These are phyloP conservation scores for Sebastes matsubarae DNA, from an alignment of 2,797 vertebrate genomes.

Conservation along the genomic window DNA sequence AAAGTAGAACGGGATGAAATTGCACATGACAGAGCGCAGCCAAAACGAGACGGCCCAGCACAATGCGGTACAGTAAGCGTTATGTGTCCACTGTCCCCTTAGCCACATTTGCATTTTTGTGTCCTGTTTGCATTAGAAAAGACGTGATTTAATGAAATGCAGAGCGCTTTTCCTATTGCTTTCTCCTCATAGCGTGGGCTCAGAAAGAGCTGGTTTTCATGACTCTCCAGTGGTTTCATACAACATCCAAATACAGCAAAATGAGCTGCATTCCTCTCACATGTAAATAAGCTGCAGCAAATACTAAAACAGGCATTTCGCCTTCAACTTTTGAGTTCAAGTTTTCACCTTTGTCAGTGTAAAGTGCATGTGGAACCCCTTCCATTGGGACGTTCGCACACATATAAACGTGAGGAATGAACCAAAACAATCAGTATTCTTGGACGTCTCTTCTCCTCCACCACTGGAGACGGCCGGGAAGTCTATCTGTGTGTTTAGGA, in stretches of 20 bases:
- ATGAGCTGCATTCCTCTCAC: conserved; percentile 17
- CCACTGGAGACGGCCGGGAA: conserved; percentile 38
- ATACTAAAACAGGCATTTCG: not conserved
- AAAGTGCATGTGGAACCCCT: not conserved
- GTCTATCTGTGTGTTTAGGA: conserved; percentile 54
- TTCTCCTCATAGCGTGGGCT: conserved; percentile 36
- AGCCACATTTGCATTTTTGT: conserved; percentile 9
- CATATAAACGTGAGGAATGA: conserved; percentile 25
- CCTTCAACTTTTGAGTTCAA: not conserved
- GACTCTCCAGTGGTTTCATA: conserved; percentile 35
- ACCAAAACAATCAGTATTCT: conserved; percentile 50
- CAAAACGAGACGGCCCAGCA: conserved; percentile 1
- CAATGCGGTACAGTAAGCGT: conserved; percentile 33
- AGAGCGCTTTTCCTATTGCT: conserved; percentile 22
- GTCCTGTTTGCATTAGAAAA: conserved; percentile 40
- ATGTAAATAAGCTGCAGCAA: conserved; percentile 4
- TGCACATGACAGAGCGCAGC: conserved; percentile 55
- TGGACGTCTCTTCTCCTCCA: conserved; percentile 31
- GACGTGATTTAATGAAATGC: conserved; percentile 45
- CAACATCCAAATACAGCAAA: conserved; percentile 34
- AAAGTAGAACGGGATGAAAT: conserved; percentile 55
- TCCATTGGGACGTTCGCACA: not conserved
- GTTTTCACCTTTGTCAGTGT: not conserved
- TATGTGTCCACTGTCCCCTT: not conserved
- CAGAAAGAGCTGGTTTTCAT: conserved; percentile 42